phyloP scores from a whole-genome alignment of 1,140 invertebrate species.

The Frieseomelitta varia region DNA sequence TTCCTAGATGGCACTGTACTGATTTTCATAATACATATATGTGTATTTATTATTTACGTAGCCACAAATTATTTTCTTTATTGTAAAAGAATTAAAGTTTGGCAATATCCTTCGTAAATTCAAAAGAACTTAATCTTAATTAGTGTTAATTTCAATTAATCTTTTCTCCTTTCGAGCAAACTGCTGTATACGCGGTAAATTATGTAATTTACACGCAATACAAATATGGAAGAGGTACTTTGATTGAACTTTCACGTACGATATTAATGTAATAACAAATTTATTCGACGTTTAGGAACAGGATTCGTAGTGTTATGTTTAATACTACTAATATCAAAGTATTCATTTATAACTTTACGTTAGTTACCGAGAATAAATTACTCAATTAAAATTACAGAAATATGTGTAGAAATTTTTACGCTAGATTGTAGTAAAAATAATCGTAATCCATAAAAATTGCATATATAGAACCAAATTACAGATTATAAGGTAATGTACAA shows the following conservation, averaged over 20 bases:
- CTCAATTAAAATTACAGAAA: conserved; percentile 10
- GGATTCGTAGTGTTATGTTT: conserved; percentile 31
- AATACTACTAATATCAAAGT: conserved; percentile 21
- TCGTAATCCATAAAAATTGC: background rate
- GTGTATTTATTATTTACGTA: too few relatives aligned
- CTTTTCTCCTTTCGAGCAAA: background rate
- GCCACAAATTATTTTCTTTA: too few relatives aligned
- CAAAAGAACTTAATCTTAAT: background rate
- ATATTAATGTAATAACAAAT: conserved; percentile 37
- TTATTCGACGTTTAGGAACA: conserved; percentile 45
- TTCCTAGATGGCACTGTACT: conserved; percentile 20
- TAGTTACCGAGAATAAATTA: conserved; percentile 16
- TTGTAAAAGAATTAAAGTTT: background rate
- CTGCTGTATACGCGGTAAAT: background rate
- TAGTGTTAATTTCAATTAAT: too few relatives aligned
- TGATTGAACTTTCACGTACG: background rate
- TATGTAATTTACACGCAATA: background rate
- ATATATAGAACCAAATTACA: conserved; percentile 13
- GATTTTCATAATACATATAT: background rate
- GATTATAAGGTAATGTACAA: background rate
- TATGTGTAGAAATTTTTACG: background rate
- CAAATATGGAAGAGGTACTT: background rate
- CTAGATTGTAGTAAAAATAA: background rate
- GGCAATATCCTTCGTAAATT: too few relatives aligned
- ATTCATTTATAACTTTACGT: conserved; percentile 1